phyloP scores from a whole-genome alignment of 2,888 invertebrate genomes.

The Xylota sylvarum region DNA sequence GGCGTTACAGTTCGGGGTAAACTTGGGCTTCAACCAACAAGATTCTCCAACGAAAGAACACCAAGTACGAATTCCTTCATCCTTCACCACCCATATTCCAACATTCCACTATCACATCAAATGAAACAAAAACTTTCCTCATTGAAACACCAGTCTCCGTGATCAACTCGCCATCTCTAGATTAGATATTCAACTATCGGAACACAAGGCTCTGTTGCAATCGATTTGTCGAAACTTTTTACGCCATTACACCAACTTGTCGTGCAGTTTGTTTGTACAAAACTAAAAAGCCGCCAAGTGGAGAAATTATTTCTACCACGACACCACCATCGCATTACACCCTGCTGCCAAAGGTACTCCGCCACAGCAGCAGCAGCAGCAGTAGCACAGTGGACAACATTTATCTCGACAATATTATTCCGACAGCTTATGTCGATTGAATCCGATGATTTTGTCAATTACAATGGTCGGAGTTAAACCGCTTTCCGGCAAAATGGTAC shows the following conservation, averaged over 20 bases:
- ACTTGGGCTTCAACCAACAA: no score
- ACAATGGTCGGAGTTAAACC: slow-evolving; percentile 51
- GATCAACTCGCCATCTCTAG: slow-evolving; percentile 24
- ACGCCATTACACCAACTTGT: slow-evolving; percentile 74
- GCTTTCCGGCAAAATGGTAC: slow-evolving; percentile 55
- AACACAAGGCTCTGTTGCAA: slow-evolving; percentile 55
- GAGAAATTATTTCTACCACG: slow-evolving; percentile 69
- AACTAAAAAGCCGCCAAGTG: slow-evolving; percentile 56
- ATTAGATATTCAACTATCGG: slow-evolving; percentile 47
- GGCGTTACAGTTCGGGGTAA: no score
- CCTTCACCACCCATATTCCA: neutral
- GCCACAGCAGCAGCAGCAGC: neutral
- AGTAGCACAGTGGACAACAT: slow-evolving; percentile 63
- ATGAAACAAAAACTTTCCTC: neutral
- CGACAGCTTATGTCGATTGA: slow-evolving; percentile 77
- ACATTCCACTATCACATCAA: neutral
- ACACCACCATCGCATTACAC: slow-evolving; percentile 50
- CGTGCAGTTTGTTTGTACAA: slow-evolving; percentile 57
- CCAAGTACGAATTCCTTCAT: neutral
- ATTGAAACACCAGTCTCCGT: neutral
- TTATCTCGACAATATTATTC: slow-evolving; percentile 76
- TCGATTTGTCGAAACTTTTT: slow-evolving; percentile 73
- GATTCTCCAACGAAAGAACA: neutral
- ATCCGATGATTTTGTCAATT: slow-evolving; percentile 77
- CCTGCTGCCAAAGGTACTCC: slow-evolving; percentile 11